Evolutionary conservation across 2,113 vertebrate species (phyloP).

Genomic region (Felis chaus): DNA sequence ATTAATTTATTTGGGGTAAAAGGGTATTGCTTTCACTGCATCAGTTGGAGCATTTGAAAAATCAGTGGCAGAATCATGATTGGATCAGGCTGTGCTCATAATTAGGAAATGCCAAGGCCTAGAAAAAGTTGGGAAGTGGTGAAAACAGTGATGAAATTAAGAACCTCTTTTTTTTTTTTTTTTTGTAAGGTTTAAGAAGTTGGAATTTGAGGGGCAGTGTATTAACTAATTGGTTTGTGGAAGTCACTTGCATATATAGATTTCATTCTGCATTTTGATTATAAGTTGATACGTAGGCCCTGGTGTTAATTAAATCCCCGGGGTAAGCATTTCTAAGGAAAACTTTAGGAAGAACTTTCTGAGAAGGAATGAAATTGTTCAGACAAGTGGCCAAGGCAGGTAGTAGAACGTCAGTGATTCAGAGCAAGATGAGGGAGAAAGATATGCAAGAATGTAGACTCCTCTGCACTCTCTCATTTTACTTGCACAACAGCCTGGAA

Average conservation of each 20-base stretch:
- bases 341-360: conserved; percentile 39
- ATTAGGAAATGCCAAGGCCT: conserved; percentile 53
- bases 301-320: conserved; percentile 50
- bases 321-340: conserved; percentile 25
- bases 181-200: background rate
- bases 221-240: conserved; percentile 62
- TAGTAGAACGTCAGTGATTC: background rate
- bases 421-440: background rate
- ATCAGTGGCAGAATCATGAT: conserved; percentile 54
- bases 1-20: conserved; percentile 61
- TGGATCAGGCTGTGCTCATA: conserved; percentile 63
- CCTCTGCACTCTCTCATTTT: background rate
- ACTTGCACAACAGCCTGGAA: background rate
- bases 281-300: background rate
- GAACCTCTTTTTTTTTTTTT: background rate
- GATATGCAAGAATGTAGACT: background rate
- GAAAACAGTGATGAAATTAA: conserved; percentile 51
- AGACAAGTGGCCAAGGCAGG: background rate
- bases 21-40: conserved; percentile 46
- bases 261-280: conserved; percentile 57
- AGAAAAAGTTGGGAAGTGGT: background rate
- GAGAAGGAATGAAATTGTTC: background rate
- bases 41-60: conserved; percentile 52
- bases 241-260: conserved; percentile 2
- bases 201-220: background rate